Evolutionary conservation across 2,888 invertebrate species (phyloP).

Genomic region (Pachycephus smyrnensis): DNA sequence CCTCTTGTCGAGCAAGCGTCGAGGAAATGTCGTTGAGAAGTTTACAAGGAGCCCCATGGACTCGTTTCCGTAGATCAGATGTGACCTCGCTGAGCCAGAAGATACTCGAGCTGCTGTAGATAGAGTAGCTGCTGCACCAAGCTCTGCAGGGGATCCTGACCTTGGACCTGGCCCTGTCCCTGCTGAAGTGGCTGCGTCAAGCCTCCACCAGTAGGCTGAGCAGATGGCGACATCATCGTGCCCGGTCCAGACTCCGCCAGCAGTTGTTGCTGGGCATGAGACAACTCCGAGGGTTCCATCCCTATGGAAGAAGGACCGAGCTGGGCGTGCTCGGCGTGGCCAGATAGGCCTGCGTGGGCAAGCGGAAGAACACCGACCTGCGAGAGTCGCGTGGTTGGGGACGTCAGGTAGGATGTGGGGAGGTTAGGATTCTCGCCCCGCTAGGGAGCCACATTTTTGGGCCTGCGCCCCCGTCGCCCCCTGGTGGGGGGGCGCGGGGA

Average conservation of each 20-base stretch:
- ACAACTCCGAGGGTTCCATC: conserved; percentile 54
- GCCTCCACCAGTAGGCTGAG: conserved; percentile 52
- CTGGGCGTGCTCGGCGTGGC: conserved; percentile 43
- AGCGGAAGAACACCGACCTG: conserved; percentile 49
- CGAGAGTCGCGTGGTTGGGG: conserved; percentile 45
- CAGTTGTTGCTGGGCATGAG: conserved; percentile 51
- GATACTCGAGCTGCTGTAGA: conserved; percentile 59
- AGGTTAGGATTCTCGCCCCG: conserved; percentile 65
- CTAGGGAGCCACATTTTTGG: conserved; percentile 68
- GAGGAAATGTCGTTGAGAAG: background rate
- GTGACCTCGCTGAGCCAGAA: conserved; percentile 61
- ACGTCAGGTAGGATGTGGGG: conserved; percentile 57
- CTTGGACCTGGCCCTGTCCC: conserved; percentile 43
- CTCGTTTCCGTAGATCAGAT: conserved; percentile 35
- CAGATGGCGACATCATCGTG: conserved; percentile 43
- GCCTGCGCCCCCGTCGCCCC: conserved; percentile 68
- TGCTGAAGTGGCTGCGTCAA: conserved; percentile 57
- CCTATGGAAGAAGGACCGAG: conserved; percentile 47
- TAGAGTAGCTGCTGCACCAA: conserved; percentile 62
- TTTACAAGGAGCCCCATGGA: background rate
- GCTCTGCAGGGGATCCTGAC: conserved; percentile 62
- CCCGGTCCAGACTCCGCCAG: conserved; percentile 43
- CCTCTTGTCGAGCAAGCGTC: background rate
- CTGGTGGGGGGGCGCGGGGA: conserved; percentile 68
- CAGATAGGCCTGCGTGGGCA: conserved; percentile 37